A percentile compares a stretch with the other conserved stretches of the same genome.
Conservation (phyloP, 2,888 invertebrate genomes). For the Rapana venosa region DNA sequence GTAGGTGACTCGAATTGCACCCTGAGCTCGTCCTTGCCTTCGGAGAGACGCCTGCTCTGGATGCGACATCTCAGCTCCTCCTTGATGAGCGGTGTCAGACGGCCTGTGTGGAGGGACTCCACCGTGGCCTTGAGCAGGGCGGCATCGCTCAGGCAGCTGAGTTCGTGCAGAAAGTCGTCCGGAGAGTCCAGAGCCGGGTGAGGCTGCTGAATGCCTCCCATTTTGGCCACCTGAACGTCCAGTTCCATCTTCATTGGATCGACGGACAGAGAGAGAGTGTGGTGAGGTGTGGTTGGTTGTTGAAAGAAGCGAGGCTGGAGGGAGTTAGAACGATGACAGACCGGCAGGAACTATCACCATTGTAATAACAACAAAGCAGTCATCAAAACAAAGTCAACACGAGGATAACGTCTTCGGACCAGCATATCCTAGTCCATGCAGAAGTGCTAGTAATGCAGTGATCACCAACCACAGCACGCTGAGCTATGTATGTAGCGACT, state of each 20-base stretch:
- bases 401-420: background rate
- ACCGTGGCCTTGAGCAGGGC: slow-evolving; percentile 51
- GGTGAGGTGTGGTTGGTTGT: background rate
- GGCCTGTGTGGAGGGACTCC: slow-evolving; percentile 53
- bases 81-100: slow-evolving; percentile 60
- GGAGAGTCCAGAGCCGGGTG: slow-evolving; percentile 24
- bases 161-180: slow-evolving; percentile 46
- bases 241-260: slow-evolving; percentile 42
- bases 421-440: background rate
- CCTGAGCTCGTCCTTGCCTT: slow-evolving; percentile 59
- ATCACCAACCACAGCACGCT: background rate
- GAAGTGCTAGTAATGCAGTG: background rate
- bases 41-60: slow-evolving; percentile 55
- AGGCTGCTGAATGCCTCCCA: slow-evolving; percentile 20
- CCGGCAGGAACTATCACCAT: background rate
- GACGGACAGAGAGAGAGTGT: background rate
- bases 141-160: slow-evolving; percentile 42
- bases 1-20: slow-evolving; percentile 55
- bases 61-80: slow-evolving; percentile 60
- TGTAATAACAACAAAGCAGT: background rate
- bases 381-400: background rate
- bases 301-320: background rate
- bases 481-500: background rate
- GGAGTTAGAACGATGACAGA: background rate
- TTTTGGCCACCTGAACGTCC: slow-evolving; percentile 34